Evolutionary conservation across 2,113 vertebrate species (phyloP).

Genomic region (Seriola quinqueradiata): DNA sequence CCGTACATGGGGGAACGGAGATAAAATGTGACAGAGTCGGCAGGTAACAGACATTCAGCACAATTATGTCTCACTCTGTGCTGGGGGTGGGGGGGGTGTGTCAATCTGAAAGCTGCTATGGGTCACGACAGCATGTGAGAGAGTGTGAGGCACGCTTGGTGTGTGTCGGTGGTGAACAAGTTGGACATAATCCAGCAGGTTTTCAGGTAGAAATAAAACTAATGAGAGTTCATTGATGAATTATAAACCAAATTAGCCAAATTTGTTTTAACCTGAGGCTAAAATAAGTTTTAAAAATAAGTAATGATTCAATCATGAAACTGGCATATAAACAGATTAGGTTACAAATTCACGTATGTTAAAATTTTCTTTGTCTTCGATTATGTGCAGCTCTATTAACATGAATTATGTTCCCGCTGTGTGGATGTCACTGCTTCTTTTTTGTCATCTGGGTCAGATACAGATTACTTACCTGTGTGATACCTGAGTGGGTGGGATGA

Average conservation of each 20-base stretch:
- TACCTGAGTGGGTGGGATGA: constrained; percentile 70
- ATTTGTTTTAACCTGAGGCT: constrained; percentile 49
- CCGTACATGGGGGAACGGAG: constrained; percentile 58
- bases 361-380: neutral
- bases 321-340: neutral
- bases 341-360: neutral
- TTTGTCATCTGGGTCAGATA: constrained; percentile 36
- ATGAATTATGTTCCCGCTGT: constrained; percentile 1
- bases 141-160: constrained; percentile 22
- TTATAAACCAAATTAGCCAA: constrained; percentile 47
- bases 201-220: constrained; percentile 38
- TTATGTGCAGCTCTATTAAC: constrained; percentile 8
- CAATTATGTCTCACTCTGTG: constrained; percentile 70
- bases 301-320: constrained; percentile 15
- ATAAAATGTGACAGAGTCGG: constrained; percentile 66
- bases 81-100: constrained; percentile 55
- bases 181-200: constrained; percentile 26
- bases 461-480: constrained; percentile 69
- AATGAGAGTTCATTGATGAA: constrained; percentile 37
- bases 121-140: constrained; percentile 55
- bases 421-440: constrained; percentile 19
- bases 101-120: constrained; percentile 63
- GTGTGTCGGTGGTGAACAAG: constrained; percentile 38
- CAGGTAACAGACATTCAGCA: constrained; percentile 69
- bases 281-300: neutral